Percentiles rank a stretch among this genome's conserved stretches.
These are phyloP conservation scores for Dromas ardeola DNA, from an alignment of 2,113 vertebrate genomes.

Conservation along the genomic window DNA sequence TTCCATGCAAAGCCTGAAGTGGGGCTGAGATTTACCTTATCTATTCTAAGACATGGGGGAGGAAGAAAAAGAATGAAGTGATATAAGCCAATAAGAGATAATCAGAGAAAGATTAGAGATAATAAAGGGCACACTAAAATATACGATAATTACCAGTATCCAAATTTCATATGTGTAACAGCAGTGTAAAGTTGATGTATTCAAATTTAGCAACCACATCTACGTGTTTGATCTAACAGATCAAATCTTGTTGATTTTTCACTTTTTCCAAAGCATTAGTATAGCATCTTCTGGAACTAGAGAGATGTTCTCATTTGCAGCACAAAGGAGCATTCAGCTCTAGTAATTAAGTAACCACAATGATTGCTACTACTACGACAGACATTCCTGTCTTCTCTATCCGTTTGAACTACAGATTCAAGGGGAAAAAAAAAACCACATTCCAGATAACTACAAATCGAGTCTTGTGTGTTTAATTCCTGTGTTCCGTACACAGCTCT, in stretches of 20 bases:
- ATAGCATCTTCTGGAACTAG: neutral
- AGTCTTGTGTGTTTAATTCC: neutral
- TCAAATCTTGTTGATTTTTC: neutral
- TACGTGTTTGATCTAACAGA: neutral
- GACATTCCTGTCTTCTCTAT: neutral
- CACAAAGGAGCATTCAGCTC: neutral
- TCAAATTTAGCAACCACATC: neutral
- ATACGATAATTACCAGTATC: neutral
- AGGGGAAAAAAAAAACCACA: neutral
- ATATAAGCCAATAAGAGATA: neutral
- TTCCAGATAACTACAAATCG: neutral
- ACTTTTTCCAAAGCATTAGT: neutral
- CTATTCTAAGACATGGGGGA: neutral
- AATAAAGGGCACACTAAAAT: neutral
- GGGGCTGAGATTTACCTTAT: neutral
- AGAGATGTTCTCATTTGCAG: neutral
- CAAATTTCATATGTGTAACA: neutral
- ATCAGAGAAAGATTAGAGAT: neutral
- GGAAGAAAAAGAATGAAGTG: no score
- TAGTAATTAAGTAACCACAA: neutral
- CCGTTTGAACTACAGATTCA: neutral
- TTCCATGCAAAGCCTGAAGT: neutral
- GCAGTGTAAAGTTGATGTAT: neutral
- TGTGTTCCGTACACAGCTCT: neutral
- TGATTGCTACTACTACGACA: neutral